Base-by-base conservation (phyloP, 2,113 vertebrate species). In the Calypte anna region DNA sequence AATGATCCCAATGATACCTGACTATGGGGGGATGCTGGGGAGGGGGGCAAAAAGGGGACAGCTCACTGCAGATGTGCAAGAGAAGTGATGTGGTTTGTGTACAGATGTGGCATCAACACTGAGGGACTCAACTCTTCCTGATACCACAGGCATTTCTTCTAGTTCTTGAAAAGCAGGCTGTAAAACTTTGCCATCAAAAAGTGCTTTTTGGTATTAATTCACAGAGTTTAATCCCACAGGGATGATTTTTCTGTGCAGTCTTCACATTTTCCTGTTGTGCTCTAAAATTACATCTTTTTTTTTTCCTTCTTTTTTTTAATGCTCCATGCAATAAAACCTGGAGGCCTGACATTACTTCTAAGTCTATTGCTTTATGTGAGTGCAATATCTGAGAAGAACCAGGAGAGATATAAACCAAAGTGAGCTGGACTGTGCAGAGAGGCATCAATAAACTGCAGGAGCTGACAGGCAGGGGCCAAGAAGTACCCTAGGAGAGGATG, bases 311-410 rank as follows among this genome's bases (percentile, higher is more conserved):
- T 33, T 80, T 70, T 50, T 95, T 62, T 63, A 88, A 83, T 77
- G 74, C 59, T 74, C 62, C 80, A 2, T 61, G 73, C 87, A 95
- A 94, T 95, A 93, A 96, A 95, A 94, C 5, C 9, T 44, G 80
- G 88, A 95, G 64, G 44, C 80, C 81, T 86, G 70, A 93, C 83
- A 78, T 96, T 97, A 92, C 81, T 86, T 91, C 74, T 9, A 58
- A 76, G 88, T 76, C 78, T 93, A 68, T 95, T 89, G 48, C 93
- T 96, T 92, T 90, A 92, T 93, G 83, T 74, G 83, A 94, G 95
- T 77, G 86, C 86, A 94, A 61, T 96, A 92, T 83, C 95, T 86
- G 93, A 50, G 67, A 86, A 76, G 90, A 80, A 88, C 86, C 93
- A 67, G 88, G 93, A 90, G 94, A 88, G 27, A 54, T 78, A 88